A percentile compares a stretch with the other conserved stretches of the same genome.
Conservation (phyloP, 2,113 vertebrate species). For the Elanoides forficatus region DNA sequence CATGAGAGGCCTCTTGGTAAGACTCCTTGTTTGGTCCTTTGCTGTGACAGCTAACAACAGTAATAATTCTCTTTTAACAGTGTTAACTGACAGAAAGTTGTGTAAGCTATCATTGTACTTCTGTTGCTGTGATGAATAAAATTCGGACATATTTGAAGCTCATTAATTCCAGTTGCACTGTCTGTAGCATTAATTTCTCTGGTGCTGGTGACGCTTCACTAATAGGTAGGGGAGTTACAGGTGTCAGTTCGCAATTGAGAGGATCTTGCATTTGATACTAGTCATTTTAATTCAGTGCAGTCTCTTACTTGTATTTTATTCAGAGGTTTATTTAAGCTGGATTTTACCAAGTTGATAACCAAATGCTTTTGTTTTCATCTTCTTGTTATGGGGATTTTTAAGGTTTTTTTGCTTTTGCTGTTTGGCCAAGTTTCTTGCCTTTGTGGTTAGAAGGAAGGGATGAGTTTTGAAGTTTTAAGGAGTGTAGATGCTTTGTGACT, state of each 20-base stretch:
- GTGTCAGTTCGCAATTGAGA: background rate
- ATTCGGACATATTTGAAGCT: background rate
- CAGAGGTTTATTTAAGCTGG: background rate
- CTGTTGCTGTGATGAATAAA: background rate
- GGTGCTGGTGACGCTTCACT: background rate
- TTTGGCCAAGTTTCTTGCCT: background rate
- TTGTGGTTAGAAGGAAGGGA: background rate
- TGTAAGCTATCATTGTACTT: background rate
- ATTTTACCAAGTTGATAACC: background rate
- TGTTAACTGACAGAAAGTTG: background rate
- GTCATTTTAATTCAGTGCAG: background rate
- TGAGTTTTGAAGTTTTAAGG: background rate
- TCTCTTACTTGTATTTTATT: background rate
- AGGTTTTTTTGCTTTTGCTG: background rate
- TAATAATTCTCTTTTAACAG: background rate
- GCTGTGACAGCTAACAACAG: background rate
- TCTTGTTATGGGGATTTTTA: background rate
- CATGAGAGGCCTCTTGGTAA: background rate
- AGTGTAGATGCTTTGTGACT: background rate
- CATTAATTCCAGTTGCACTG: background rate
- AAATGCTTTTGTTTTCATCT: background rate
- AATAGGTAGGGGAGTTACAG: background rate
- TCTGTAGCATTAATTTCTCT: background rate
- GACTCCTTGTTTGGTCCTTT: background rate
- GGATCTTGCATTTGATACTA: background rate